phyloP scores from a whole-genome alignment of 2,113 vertebrate genomes.

The Protobothrops flavoviridis region DNA sequence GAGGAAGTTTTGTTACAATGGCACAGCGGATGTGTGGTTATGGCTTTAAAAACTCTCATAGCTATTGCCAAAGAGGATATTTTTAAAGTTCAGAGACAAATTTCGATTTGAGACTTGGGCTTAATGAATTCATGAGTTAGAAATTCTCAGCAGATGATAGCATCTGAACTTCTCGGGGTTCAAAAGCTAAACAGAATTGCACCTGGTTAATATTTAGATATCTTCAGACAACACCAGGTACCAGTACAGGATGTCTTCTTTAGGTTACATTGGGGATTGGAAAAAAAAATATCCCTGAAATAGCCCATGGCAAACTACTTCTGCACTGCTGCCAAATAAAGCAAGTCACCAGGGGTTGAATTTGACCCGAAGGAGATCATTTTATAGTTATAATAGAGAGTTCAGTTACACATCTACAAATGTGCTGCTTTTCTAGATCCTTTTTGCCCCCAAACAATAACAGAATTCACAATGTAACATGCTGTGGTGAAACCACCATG shows the following conservation, averaged over 20 bases:
- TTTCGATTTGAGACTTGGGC: background rate
- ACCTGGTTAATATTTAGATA: background rate
- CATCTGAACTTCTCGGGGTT: background rate
- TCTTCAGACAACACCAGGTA: background rate
- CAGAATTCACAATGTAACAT: conserved; percentile 60
- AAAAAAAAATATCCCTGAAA: background rate
- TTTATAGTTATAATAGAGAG: conserved; percentile 18
- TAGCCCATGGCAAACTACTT: background rate
- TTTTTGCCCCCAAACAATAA: conserved; percentile 26
- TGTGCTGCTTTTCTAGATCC: conserved; percentile 35
- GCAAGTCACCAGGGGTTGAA: background rate
- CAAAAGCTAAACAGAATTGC: background rate
- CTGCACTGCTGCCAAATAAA: background rate
- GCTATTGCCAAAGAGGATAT: background rate
- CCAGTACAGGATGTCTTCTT: background rate
- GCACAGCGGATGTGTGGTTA: background rate
- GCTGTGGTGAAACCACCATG: conserved; percentile 62
- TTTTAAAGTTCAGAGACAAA: background rate
- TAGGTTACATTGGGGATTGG: background rate
- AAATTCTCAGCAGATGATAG: background rate
- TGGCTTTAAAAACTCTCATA: background rate
- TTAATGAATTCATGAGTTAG: background rate
- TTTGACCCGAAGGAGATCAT: background rate
- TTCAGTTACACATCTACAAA: conserved; percentile 2
- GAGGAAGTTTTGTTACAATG: background rate